These are phyloP conservation scores for Oxyura jamaicensis DNA, from an alignment of 2,113 vertebrate species.

Conservation along the genomic window DNA sequence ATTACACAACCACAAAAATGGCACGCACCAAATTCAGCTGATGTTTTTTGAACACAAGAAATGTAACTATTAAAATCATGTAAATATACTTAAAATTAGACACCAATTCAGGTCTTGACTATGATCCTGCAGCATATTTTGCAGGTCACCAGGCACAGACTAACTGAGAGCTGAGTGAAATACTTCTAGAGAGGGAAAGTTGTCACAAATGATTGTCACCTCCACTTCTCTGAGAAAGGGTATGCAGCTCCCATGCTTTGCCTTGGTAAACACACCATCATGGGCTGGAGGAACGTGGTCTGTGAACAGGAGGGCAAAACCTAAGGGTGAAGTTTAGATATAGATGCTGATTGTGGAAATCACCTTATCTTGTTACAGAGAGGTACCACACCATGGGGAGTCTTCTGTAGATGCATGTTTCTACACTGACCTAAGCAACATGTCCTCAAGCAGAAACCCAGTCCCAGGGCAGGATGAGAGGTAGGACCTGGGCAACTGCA, in stretches of 20 bases:
- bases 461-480: background rate
- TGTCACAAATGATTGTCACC: background rate
- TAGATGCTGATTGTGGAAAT: background rate
- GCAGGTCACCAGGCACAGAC: background rate
- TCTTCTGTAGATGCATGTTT: background rate
- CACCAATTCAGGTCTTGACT: background rate
- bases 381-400: background rate
- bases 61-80: background rate
- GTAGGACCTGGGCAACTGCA: background rate
- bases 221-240: background rate
- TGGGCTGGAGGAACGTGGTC: background rate
- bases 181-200: background rate
- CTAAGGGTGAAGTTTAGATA: background rate
- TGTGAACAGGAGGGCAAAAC: background rate
- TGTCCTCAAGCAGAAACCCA: background rate
- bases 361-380: background rate
- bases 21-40: background rate
- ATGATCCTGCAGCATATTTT: background rate
- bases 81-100: background rate
- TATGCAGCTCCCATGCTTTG: background rate
- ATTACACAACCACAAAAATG: background rate
- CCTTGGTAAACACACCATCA: background rate
- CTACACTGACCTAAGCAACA: background rate
- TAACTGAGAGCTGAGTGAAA: background rate
- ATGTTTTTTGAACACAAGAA: background rate